Base-by-base conservation (phyloP, 2,888 invertebrate species). In the Rhaphigaster nebulosa region DNA sequence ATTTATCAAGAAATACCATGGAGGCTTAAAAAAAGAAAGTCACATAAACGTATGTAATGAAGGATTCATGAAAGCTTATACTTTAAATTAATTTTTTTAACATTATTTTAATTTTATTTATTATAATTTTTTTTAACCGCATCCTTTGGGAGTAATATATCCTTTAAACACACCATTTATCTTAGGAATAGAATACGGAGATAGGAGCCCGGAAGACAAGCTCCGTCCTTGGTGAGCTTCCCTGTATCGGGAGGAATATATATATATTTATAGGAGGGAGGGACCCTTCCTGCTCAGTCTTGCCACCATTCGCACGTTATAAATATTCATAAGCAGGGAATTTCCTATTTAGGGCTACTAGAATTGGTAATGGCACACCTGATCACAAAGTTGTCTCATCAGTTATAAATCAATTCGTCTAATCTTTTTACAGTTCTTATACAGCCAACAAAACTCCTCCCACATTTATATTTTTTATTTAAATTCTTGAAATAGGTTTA, bases 241-340 rank as follows among this genome's bases (percentile, higher is more conserved):
- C 70, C 70, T 76, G 70, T 38, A 38, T 12, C 70, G 70, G 70
- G 34, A 29, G 70, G 70, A 76, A 76, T 76, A 76, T 76, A 38
- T 34, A 76, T 76, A 38, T 76, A 38, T 38, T 29, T 65, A 65
- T 23, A n/a, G 60, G 60, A 60, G 34, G 70, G 70, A 76, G 34
- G 34, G 70, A 76, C 70, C 70, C 70, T 76, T 76, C 70, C 70
- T 76, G 70, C 70, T 76, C 70, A 29, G 65, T 29, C 65, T 15
- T 29, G 65, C 65, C 65, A 76, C 70, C 70, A 8, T 76, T 34
- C 34, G 34, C 20, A 18, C 23, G 5, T 76, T 6, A 76, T 76
- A 76, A 76, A 76, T 76, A 76, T 76, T 76, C 70, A 76, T 38
- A 34, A 76, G 38, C 70, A 76, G 34, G 70, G 70, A 76, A 76